Evolutionary conservation across 2,113 vertebrate species (phyloP).

Genomic region (Mustela lutreola): DNA sequence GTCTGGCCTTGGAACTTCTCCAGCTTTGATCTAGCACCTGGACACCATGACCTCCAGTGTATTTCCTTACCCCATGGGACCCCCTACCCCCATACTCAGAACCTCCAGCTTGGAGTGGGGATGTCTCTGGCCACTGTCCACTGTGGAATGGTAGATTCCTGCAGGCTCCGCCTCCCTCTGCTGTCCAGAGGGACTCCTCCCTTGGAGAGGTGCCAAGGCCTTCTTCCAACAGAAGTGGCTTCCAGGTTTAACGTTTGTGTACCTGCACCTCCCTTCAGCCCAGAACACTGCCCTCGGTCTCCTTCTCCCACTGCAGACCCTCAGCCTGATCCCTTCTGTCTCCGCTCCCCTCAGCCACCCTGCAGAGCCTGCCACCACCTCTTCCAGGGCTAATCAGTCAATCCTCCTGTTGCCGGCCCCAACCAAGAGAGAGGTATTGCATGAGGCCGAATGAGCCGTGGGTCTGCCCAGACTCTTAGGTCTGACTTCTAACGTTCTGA

Average conservation of each 20-base stretch:
- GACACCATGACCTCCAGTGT: fast-evolving
- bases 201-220: fast-evolving
- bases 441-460: neutral
- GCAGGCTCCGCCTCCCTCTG: neutral
- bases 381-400: neutral
- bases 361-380: neutral
- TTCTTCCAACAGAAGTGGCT: neutral
- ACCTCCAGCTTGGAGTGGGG: neutral
- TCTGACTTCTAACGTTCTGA: neutral
- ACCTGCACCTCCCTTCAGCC: neutral
- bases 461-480: neutral
- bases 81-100: fast-evolving
- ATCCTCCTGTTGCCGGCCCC: fast-evolving
- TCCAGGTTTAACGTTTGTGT: neutral
- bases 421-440: neutral
- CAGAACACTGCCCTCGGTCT: neutral
- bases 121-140: fast-evolving
- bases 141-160: too few relatives aligned
- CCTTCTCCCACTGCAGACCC: fast-evolving
- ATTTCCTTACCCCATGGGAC: fast-evolving
- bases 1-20: fast-evolving
- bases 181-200: neutral
- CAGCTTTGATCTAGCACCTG: neutral
- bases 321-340: fast-evolving
- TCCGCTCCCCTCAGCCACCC: fast-evolving